Percentiles rank a stretch among this genome's conserved stretches.
Evolutionary conservation across 2,888 invertebrate species (phyloP).

Genomic region (Liodrosophila aerea): DNA sequence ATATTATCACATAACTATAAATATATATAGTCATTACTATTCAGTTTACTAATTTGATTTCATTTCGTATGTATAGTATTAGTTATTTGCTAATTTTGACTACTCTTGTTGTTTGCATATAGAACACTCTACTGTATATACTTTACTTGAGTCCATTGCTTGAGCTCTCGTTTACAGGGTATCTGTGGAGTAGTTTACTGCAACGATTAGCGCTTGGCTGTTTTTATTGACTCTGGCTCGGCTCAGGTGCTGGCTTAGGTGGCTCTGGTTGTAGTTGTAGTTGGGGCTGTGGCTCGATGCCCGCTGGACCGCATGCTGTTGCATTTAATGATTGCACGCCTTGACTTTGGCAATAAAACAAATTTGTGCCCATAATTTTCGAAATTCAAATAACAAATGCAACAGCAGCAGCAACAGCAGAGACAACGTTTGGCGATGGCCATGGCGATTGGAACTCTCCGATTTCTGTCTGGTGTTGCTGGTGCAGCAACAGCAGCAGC

Average conservation of each 20-base stretch:
- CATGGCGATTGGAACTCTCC: conserved; percentile 37
- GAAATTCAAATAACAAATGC: conserved; percentile 77
- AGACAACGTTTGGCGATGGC: conserved; percentile 11
- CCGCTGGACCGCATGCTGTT: conserved; percentile 73
- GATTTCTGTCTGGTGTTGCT: conserved; percentile 38
- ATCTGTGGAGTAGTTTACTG: not conserved
- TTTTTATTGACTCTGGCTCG: conserved; percentile 8
- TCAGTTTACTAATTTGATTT: no score
- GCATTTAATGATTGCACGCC: conserved; percentile 79
- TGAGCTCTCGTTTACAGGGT: no score
- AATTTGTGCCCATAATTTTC: conserved; percentile 78
- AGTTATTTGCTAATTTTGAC: no score
- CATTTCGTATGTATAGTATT: no score
- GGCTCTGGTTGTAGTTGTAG: no score
- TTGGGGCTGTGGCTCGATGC: conserved; percentile 45
- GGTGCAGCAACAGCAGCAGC: conserved; percentile 41
- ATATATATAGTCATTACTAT: no score
- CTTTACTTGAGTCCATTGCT: no score
- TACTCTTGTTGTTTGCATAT: no score
- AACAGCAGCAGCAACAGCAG: conserved; percentile 22
- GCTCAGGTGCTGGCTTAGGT: conserved; percentile 25
- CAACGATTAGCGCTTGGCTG: no score
- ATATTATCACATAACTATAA: no score
- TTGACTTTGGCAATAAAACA: conserved; percentile 79
- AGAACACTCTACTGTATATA: no score